phyloP scores from a whole-genome alignment of 2,113 vertebrate species.

The Arvicanthis niloticus region DNA sequence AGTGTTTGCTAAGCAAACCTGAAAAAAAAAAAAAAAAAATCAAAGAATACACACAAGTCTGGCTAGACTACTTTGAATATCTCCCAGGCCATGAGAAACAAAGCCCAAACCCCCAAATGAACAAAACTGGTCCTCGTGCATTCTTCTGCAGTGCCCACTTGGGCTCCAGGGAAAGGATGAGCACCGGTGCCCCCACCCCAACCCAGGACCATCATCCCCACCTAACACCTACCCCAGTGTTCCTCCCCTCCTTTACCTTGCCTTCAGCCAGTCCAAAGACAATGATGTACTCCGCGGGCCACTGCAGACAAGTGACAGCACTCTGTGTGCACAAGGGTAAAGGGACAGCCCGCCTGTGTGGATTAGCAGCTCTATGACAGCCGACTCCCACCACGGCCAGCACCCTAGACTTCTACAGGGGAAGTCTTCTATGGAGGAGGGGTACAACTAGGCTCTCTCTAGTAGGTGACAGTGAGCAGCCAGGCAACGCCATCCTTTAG shows the following conservation, averaged over 20 bases:
- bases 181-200: background rate
- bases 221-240: background rate
- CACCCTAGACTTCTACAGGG: background rate
- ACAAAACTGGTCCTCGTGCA: background rate
- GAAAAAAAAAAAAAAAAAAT: conserved; percentile 45
- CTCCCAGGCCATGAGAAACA: background rate
- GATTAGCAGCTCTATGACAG: background rate
- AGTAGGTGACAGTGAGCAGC: background rate
- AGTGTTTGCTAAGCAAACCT: conserved; percentile 96
- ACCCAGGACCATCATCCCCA: background rate
- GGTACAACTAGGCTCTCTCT: background rate
- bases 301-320: conserved; percentile 93
- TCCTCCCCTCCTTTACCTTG: conserved; percentile 88
- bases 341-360: background rate
- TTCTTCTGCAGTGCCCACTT: background rate
- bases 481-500: background rate
- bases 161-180: background rate
- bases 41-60: conserved; percentile 67
- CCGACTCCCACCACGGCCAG: background rate
- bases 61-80: background rate
- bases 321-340: conserved; percentile 87
- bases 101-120: background rate
- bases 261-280: conserved; percentile 96
- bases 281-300: conserved; percentile 93
- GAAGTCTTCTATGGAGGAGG: background rate